Conservation (phyloP, 1,140 invertebrate species). For the Tetragnatha versicolor region DNA sequence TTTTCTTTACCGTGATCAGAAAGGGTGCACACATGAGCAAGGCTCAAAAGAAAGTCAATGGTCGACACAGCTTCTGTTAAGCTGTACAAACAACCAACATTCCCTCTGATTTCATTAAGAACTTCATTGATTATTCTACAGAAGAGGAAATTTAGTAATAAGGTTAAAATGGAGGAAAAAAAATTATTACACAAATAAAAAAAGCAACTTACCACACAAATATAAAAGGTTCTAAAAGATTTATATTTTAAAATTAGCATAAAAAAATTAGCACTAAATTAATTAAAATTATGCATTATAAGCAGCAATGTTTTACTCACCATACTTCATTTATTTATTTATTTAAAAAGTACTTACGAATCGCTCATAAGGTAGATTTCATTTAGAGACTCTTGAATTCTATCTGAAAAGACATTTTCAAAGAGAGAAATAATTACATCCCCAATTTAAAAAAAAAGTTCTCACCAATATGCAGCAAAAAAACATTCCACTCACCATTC, state of each 20-base stretch:
- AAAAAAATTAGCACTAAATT: not conserved
- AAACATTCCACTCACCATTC: constrained; percentile 60
- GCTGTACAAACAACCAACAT: constrained; percentile 79
- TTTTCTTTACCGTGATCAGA: constrained; percentile 48
- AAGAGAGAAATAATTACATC: not conserved
- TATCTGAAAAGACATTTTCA: constrained; percentile 59
- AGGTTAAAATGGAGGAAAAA: not conserved
- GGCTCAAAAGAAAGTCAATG: constrained; percentile 78
- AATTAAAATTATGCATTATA: too few relatives aligned
- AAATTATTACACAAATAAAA: not conserved
- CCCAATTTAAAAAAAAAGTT: not conserved
- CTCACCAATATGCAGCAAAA: not conserved
- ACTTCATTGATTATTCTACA: constrained; percentile 66
- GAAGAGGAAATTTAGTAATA: constrained; percentile 30
- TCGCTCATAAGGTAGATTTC: constrained; percentile 84
- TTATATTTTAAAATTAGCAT: not conserved
- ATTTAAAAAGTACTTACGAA: constrained; percentile 69
- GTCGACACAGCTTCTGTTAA: constrained; percentile 80
- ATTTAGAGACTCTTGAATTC: constrained; percentile 75
- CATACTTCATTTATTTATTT: not conserved
- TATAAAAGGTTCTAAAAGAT: not conserved
- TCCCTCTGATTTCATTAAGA: constrained; percentile 68
- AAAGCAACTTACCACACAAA: not conserved
- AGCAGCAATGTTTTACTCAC: not conserved
- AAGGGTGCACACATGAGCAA: constrained; percentile 73